Evolutionary conservation across 2,113 vertebrate species (phyloP).

Genomic region (Chlamydotis undulata): DNA sequence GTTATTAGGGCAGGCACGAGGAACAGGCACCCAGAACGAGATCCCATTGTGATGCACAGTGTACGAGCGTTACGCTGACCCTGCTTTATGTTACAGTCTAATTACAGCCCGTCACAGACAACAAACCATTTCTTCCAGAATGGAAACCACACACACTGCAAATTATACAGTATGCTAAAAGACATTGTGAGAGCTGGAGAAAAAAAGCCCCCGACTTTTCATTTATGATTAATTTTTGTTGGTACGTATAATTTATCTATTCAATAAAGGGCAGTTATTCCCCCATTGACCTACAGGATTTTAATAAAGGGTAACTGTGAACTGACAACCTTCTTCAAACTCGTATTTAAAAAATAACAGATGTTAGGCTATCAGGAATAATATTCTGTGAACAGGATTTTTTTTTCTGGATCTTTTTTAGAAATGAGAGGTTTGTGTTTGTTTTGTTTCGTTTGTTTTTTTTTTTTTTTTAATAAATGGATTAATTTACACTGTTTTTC

Average conservation of each 20-base stretch:
- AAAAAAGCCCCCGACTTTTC: neutral
- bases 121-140: neutral
- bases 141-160: neutral
- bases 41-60: neutral
- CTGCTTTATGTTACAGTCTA: neutral
- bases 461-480: neutral
- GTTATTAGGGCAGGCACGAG: neutral
- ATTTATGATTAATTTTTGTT: neutral
- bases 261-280: neutral
- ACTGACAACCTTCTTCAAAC: neutral
- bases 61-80: neutral
- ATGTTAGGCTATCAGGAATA: neutral
- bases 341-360: neutral
- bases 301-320: slow-evolving; percentile 2
- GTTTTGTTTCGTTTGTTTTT: neutral
- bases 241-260: neutral
- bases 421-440: neutral
- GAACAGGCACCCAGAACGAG: neutral
- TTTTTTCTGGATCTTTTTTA: neutral
- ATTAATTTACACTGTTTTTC: neutral
- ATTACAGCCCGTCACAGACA: slow-evolving; percentile 33
- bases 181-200: neutral
- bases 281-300: neutral
- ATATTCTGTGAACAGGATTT: neutral
- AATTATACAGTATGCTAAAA: neutral